phyloP scores from a whole-genome alignment of 1,140 invertebrate genomes.

The Drosophila trapezifrons region DNA sequence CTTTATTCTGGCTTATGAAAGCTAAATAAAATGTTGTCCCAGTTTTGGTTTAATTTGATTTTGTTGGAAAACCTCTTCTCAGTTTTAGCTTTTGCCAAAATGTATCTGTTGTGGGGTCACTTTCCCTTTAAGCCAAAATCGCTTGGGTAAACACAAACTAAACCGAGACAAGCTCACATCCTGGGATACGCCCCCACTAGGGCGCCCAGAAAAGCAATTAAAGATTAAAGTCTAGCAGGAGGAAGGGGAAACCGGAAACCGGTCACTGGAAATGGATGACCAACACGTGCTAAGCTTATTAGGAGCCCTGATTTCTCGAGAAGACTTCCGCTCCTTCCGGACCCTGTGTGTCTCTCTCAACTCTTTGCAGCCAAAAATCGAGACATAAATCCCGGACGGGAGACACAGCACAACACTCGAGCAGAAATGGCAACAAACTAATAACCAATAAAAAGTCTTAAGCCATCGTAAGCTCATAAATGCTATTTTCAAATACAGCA shows the following conservation, averaged over 20 bases:
- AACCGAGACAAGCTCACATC: slow-evolving; percentile 14
- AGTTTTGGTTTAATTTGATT: not conserved
- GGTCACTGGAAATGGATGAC: slow-evolving; percentile 58
- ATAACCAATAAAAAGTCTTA: slow-evolving; percentile 81
- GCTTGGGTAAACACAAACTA: slow-evolving; percentile 30
- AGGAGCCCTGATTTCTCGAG: slow-evolving; percentile 64
- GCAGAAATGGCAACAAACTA: slow-evolving; percentile 66
- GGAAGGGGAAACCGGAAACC: not conserved
- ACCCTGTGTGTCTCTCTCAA: slow-evolving; percentile 8
- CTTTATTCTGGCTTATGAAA: too few relatives aligned
- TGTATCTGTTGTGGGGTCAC: not conserved
- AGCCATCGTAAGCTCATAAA: slow-evolving; percentile 77
- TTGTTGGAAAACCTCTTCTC: too few relatives aligned
- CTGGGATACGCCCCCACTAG: not conserved
- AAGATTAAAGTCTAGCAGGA: slow-evolving; percentile 61
- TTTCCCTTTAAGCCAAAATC: slow-evolving; percentile 11
- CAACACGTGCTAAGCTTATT: slow-evolving; percentile 80
- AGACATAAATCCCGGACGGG: slow-evolving; percentile 29
- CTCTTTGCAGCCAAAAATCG: slow-evolving; percentile 28
- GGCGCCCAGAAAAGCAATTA: slow-evolving; percentile 66
- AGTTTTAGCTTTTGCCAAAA: too few relatives aligned
- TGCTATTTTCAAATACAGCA: slow-evolving; percentile 76
- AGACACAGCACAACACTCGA: slow-evolving; percentile 41
- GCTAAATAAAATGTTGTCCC: too few relatives aligned
- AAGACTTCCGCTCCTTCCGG: not conserved